phyloP scores from a whole-genome alignment of 2,888 invertebrate genomes.

The Phoenoteleia sp. region DNA sequence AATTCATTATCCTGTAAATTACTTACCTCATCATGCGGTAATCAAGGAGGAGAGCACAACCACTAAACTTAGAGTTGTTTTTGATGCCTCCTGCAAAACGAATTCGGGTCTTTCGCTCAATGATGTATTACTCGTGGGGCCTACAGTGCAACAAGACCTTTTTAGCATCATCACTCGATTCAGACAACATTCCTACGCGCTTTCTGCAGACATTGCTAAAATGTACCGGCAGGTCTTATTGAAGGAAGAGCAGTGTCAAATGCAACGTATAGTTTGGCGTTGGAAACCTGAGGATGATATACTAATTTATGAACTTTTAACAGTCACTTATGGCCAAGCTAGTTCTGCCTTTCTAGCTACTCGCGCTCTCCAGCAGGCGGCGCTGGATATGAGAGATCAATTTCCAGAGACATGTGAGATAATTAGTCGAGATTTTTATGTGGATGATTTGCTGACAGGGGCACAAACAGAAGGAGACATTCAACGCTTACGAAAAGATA shows the following conservation, averaged over 20 bases:
- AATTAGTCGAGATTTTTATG: slow-evolving; percentile 57
- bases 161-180: not conserved
- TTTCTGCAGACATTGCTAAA: not conserved
- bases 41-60: not conserved
- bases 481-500: slow-evolving; percentile 25
- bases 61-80: not conserved
- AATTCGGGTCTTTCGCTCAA: not conserved
- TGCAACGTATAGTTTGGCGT: not conserved
- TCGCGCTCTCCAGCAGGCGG: slow-evolving; percentile 71
- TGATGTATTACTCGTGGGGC: not conserved
- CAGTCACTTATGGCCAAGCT: slow-evolving; percentile 76
- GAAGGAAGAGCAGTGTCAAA: not conserved
- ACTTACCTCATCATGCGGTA: not conserved
- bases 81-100: not conserved
- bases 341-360: slow-evolving; percentile 75
- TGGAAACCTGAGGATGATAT: not conserved
- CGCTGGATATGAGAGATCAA: slow-evolving; percentile 41
- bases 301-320: not conserved
- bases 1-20: not conserved
- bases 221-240: not conserved
- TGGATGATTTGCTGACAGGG: slow-evolving; percentile 58
- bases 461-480: slow-evolving; percentile 18
- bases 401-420: slow-evolving; percentile 63
- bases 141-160: not conserved
- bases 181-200: not conserved